Base-by-base conservation (phyloP, 23 tunicate species). In the Pegea sp. region DNA sequence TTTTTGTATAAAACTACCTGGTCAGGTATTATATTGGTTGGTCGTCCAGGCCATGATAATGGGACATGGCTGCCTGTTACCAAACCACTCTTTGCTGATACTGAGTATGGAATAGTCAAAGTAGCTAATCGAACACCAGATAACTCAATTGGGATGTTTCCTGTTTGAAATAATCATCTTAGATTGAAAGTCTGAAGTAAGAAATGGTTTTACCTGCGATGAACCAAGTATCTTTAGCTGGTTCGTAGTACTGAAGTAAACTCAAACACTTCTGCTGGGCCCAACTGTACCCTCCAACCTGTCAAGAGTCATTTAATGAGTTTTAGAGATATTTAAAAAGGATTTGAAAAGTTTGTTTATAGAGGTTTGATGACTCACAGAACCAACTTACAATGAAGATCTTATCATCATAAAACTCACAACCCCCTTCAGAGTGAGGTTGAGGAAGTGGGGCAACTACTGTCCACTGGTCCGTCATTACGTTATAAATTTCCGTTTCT, bases 261-360 rank as follows among this genome's bases (percentile, higher is more conserved):
- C 90, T 80, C 44, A 91, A 49, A 49, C 99, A 91, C 59, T 91
- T 91, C 65, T 91, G 99, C 21, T 91, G 99, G 18, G 99, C 52
- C 99, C 99, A 91, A 33, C 93, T 78, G 66, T 91, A 91, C 0
- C 99, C 99, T 7, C 99, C 99, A 34, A 87, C 76, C 92, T 78
- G 49, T 22, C 57, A 56, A 5, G 0, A 53, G 63, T 0, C 8
- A 20, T 22, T 32, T 13, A 11, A 20, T n/a, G 13, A 20, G 7
- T 21, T 51, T 13, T 13, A 51, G 8, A 11, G 19, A 51, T 51
- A 6, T 51, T 51, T 20, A 38, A 8, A 38, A 38, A 38, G 13
- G 16, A 11, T 16, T 8, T 11, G 16, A 16, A 38, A 8, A 38
- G 46, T 38, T 38, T 38, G 22, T 7, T 24, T 23, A 55, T 55